Evolutionary conservation across 2,113 vertebrate species (phyloP), one percentile per base, ranked within the genome.

Genomic region (Myotis lucifugus): DNA sequence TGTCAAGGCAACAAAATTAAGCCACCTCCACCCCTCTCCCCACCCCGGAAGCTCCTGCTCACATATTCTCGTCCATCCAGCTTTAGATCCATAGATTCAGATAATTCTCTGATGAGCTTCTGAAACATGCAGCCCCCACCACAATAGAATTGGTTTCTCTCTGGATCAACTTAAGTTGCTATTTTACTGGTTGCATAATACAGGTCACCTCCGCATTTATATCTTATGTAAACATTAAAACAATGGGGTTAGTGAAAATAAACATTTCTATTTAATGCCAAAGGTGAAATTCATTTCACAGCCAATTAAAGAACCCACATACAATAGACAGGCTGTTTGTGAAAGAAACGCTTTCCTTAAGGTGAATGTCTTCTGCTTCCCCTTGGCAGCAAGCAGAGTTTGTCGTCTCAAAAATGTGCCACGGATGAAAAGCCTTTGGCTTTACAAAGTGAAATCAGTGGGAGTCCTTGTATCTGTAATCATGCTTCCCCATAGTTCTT

Each of bases 241-340:
- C 67, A 91, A 21, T 5, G 18, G 40, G 25, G 42, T n/a, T 3
- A 79, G 74, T 54, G 56, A 79, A 74, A 88, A 61, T 66, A 85
- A 96, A 88, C 50, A 46, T n/a, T 91, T 83, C 29, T 13, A 32
- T 74, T 79, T 64, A 96, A 67, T 61, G 93, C 50, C 92, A 79
- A 91, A 85, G 91, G 93, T 93, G 83, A 96, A 95, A 76, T 84
- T 91, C 83, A 64, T n/a, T 95, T 95, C 93, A 76, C 29, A 72
- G 67, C 6, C 83, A 79, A 14, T 89, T 74, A 67, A 69, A 79
- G 86, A 82, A 34, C 23, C 48, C 69, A 34, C 5, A 13, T 8
- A 93, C 61, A 85, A 86, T 54, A 76, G 95, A 73, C 6, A 1
- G 1, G 69, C 56, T 95, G 27, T 95, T 84, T 86, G 19, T 27